Base-by-base conservation (phyloP, 2,888 invertebrate genomes). In the Teleogryllus oceanicus region DNA sequence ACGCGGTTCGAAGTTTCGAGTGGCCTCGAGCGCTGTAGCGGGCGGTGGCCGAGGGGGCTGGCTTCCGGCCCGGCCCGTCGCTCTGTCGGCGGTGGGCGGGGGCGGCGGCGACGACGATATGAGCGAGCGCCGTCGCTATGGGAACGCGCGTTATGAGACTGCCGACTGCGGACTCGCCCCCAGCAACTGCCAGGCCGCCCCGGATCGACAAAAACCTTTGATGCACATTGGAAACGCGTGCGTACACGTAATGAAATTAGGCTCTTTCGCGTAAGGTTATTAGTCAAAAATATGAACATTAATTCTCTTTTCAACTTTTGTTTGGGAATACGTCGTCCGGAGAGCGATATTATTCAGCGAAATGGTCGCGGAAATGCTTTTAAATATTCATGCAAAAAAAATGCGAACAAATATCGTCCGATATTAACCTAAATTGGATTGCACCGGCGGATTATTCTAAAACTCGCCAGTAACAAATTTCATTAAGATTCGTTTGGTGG, bases 291-390 rank as follows among this genome's bases (percentile, higher is more conserved):
- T n/a, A 62, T 16, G 62, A 13, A 18, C n/a, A 18, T 62, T 62
- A n/a, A 18, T 62, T 62, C 62, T 10, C 62, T 62, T n/a, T 62
- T 5, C n/a, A 13, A 18, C 62, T 62, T 11, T 62, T 62, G 13
- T 62, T 62, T 62, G 13, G 1, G 8, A 37, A 8, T 37, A 37
- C 37, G 62, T 62, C 62, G 62, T 13, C 13, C n/a, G 13, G 13
- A 62, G 13, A n/a, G 62, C 8, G n/a, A 62, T 18, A n/a, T 62
- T n/a, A 62, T 62, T 62, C 62, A 62, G n/a, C 62, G 62, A 62
- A 62, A 62, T 62, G 62, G n/a, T 13, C 62, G n/a, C 62, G 62
- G 62, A 62, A 62, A 62, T n/a, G 62, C 62, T 62, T 62, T 62
- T 62, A 62, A 62, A 62, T 62, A 62, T 62, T 62, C 62, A 62